A percentile compares a stretch with the other conserved stretches of the same genome.
Conservation (phyloP, 2,113 vertebrate genomes). For the Cygnus buccinator region DNA sequence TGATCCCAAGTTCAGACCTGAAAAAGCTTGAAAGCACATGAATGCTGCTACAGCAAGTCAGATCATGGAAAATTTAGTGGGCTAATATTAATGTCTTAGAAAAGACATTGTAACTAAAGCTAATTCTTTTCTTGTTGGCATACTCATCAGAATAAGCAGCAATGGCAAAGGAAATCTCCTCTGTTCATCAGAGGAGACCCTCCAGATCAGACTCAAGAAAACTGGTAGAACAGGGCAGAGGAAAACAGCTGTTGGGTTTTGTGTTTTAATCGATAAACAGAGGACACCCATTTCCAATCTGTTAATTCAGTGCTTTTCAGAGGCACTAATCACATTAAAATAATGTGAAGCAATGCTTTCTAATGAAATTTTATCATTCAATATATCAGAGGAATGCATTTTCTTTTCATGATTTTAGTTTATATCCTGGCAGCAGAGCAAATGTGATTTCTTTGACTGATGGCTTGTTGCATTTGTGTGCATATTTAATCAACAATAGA, state of each 20-base stretch:
- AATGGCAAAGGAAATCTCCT: not conserved
- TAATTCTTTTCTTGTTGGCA: not conserved
- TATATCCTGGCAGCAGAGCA: slow-evolving; percentile 60
- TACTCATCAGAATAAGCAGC: not conserved
- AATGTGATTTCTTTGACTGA: slow-evolving; percentile 70
- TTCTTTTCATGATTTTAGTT: slow-evolving; percentile 63
- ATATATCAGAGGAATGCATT: slow-evolving; percentile 46
- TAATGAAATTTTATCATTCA: slow-evolving; percentile 42
- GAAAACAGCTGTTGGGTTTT: not conserved
- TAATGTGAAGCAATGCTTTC: slow-evolving; percentile 2
- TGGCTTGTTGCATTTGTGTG: slow-evolving; percentile 60
- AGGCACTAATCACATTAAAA: slow-evolving; percentile 49
- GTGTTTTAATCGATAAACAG: not conserved
- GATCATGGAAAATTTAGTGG: not conserved
- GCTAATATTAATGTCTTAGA: not conserved
- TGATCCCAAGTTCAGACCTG: not conserved
- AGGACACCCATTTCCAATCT: not conserved
- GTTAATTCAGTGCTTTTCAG: slow-evolving; percentile 34
- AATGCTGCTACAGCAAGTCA: not conserved
- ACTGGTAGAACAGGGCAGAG: not conserved
- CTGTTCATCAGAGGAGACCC: not conserved
- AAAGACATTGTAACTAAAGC: not conserved
- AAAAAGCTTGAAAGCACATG: not conserved
- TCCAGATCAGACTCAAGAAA: not conserved
- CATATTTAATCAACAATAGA: slow-evolving; percentile 68